These are phyloP conservation scores for Numida meleagris DNA, from an alignment of 2,113 vertebrate species.

Conservation along the genomic window DNA sequence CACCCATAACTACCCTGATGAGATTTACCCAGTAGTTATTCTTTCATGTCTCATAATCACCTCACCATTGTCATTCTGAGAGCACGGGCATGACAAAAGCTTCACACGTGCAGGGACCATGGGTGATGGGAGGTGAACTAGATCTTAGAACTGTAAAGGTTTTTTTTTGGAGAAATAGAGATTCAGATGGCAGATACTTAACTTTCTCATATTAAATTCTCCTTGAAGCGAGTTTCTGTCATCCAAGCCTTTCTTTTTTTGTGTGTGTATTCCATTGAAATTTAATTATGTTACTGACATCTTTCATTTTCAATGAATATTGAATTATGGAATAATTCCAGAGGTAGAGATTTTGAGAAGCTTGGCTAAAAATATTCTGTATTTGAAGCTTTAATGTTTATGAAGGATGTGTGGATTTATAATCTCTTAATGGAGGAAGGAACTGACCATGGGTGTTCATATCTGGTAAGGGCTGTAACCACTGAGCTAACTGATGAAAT, in stretches of 20 bases:
- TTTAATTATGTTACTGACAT: neutral
- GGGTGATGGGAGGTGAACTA: neutral
- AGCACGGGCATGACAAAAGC: neutral
- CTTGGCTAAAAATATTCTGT: neutral
- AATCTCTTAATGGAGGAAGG: neutral
- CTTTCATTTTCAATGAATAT: neutral
- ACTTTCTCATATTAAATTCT: neutral
- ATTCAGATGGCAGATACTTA: neutral
- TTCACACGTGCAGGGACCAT: neutral
- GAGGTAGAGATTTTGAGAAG: neutral
- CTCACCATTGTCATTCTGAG: neutral
- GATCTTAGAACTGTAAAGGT: neutral
- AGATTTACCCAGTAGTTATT: neutral
- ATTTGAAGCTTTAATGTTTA: neutral
- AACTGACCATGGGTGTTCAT: neutral
- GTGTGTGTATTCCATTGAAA: neutral
- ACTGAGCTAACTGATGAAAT: neutral
- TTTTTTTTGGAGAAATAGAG: neutral
- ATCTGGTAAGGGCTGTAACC: neutral
- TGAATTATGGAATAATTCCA: neutral
- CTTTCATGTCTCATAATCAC: neutral
- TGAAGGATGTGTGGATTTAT: neutral
- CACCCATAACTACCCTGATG: neutral
- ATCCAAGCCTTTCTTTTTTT: neutral
- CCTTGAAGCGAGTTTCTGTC: neutral